These are phyloP conservation scores for Parthenolecanium corni DNA, from an alignment of 2,888 invertebrate genomes.

Conservation along the genomic window DNA sequence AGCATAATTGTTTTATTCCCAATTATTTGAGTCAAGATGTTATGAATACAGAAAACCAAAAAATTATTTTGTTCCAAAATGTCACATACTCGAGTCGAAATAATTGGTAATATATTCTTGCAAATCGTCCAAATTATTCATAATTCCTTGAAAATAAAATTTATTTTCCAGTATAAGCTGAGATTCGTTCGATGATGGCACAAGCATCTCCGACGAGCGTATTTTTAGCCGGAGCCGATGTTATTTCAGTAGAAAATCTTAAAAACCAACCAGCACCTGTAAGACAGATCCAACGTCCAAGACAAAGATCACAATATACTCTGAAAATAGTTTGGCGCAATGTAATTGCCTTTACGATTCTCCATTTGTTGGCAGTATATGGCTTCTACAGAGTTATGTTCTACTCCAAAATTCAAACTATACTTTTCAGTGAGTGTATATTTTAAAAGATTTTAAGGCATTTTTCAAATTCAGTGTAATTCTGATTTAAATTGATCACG, in stretches of 20 bases:
- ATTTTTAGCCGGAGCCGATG: constrained; percentile 43
- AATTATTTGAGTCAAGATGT: too few relatives aligned
- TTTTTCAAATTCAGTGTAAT: too few relatives aligned
- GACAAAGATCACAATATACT: constrained; percentile 33
- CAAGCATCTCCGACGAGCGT: constrained; percentile 47
- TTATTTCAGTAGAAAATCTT: constrained; percentile 32
- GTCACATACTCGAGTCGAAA: neutral
- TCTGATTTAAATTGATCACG: too few relatives aligned
- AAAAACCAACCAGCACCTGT: neutral
- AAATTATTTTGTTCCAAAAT: neutral
- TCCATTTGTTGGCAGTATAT: constrained; percentile 55
- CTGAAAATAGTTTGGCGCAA: constrained; percentile 72
- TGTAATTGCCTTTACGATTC: constrained; percentile 56
- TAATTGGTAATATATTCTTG: neutral
- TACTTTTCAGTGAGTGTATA: constrained; percentile 25
- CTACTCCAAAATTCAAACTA: constrained; percentile 6
- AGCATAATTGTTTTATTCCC: too few relatives aligned
- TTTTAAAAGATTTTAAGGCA: too few relatives aligned
- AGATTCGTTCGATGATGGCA: constrained; percentile 42
- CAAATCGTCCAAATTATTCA: neutral
- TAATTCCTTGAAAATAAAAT: too few relatives aligned
- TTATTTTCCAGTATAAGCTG: too few relatives aligned
- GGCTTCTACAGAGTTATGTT: constrained; percentile 43
- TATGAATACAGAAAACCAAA: too few relatives aligned
- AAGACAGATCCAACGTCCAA: neutral